Base-by-base conservation (phyloP, 2,797 vertebrate genomes). In the Protosalanx chinensis region DNA sequence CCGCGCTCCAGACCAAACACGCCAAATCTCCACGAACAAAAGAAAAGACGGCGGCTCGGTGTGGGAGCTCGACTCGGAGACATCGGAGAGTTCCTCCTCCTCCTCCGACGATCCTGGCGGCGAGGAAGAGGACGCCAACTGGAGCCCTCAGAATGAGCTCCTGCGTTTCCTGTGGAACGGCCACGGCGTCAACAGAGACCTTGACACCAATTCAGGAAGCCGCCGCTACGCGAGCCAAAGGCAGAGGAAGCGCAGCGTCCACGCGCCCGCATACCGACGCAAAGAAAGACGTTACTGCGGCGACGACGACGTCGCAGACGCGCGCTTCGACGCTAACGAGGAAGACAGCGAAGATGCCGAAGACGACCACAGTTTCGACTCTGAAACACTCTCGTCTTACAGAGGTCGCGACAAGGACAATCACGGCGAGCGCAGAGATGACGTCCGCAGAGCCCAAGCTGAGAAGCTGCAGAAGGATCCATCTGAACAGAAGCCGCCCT, bases 61-160 rank as follows among this genome's bases (percentile, higher is more conserved):
- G 79, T 88, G 91, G 86, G 89, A 92, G 70, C 90, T 84, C 83
- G 91, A 92, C 0, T 89, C 82, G 27, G 89, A 92, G 67, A 81
- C 92, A 82, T 92, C 94, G 80, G 91, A 89, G 85, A 90, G 91
- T 91, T 27, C 23, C 23, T 93, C 93, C 91, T 93, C 93, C 91
- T 93, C 93, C 86, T 93, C 91, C 79, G 94, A 93, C 89, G 93
- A 93, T 90, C 91, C 89, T 83, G 91, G 92, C 46, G 81, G 84
- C 70, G 67, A 64, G 13, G 71, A 86, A 80, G 92, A 92, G 85
- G 51, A 56, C 18, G 79, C 91, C 81, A 93, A 89, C 85, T 94
- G 94, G 94, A 93, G 94, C 89, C 93, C 93, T 1, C 91, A 93
- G 10, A 93, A 93, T 84, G 94, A 94, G 80, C 94, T 94, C 72